phyloP scores from a whole-genome alignment of 2,888 invertebrate species.

The Plemyria rubiginata region DNA sequence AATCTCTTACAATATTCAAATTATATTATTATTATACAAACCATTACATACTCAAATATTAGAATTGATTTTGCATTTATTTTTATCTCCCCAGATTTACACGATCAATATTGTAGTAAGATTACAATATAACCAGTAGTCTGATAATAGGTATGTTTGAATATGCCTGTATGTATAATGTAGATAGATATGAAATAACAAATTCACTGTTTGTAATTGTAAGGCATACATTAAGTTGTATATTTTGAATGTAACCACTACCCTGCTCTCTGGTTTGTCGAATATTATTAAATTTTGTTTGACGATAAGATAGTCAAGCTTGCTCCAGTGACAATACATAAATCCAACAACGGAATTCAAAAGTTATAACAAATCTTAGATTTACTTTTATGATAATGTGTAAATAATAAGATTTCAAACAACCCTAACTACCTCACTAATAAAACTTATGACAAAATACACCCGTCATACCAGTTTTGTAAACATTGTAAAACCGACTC shows the following conservation, averaged over 20 bases:
- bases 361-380: conserved; percentile 12
- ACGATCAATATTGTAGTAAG: conserved; percentile 21
- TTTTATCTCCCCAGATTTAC: conserved; percentile 33
- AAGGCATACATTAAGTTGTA: conserved; percentile 47
- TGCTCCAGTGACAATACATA: conserved; percentile 28
- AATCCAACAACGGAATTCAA: conserved; percentile 17
- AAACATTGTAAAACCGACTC: no score
- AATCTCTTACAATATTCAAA: conserved; percentile 36
- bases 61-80: conserved; percentile 42
- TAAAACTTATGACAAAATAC: no score
- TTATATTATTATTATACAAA: conserved; percentile 1
- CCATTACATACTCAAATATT: conserved; percentile 17
- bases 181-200: conserved; percentile 59
- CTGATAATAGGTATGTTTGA: conserved; percentile 28
- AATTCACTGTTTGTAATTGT: conserved; percentile 53
- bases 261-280: conserved; percentile 24
- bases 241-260: conserved; percentile 44
- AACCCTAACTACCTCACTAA: no score
- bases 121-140: conserved; percentile 28
- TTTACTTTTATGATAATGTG: conserved; percentile 16
- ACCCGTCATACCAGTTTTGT: no score
- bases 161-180: conserved; percentile 46
- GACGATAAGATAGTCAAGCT: conserved; percentile 13
- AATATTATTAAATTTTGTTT: conserved; percentile 12
- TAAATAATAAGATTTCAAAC: conserved; percentile 23